phyloP scores from a whole-genome alignment of 2,113 vertebrate genomes.

The Trochalopteron elliotii region DNA sequence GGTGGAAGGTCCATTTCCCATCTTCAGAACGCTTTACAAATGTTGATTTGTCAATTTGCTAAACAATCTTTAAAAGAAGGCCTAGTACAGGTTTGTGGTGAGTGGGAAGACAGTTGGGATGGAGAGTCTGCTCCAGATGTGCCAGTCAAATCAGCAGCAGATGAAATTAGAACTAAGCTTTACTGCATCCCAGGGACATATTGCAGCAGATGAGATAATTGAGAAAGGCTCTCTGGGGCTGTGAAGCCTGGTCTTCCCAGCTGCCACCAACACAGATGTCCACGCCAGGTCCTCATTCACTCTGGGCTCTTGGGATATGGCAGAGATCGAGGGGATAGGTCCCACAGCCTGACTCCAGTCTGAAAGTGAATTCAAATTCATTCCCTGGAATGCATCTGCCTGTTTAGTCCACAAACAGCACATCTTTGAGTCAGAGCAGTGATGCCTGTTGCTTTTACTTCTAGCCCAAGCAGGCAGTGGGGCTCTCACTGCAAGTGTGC shows the following conservation, averaged over 20 bases:
- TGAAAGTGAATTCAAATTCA: not conserved
- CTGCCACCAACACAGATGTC: rapidly evolving
- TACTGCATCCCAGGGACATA: not conserved
- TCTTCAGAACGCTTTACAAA: not conserved
- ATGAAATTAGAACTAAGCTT: not conserved
- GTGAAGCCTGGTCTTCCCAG: not conserved
- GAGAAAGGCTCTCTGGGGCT: not conserved
- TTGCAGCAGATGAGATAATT: not conserved
- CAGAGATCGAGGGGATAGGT: rapidly evolving
- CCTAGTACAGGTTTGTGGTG: not conserved
- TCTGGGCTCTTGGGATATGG: rapidly evolving
- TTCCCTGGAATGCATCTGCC: not conserved
- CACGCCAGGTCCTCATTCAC: rapidly evolving
- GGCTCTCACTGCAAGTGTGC: rapidly evolving
- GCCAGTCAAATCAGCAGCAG: not conserved
- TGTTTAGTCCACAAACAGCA: not conserved
- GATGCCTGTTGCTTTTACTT: not conserved
- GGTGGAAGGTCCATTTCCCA: not conserved
- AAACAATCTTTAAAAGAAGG: not conserved
- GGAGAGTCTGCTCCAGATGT: not conserved
- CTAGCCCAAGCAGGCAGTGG: rapidly evolving
- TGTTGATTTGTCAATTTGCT: not conserved
- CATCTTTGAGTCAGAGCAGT: not conserved
- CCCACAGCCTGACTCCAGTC: not conserved
- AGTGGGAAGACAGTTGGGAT: not conserved